Evolutionary conservation across 92 coral and sea anemone species (phyloP), one percentile per base, ranked within the genome.

Genomic region (Epizoanthus ramosus): DNA sequence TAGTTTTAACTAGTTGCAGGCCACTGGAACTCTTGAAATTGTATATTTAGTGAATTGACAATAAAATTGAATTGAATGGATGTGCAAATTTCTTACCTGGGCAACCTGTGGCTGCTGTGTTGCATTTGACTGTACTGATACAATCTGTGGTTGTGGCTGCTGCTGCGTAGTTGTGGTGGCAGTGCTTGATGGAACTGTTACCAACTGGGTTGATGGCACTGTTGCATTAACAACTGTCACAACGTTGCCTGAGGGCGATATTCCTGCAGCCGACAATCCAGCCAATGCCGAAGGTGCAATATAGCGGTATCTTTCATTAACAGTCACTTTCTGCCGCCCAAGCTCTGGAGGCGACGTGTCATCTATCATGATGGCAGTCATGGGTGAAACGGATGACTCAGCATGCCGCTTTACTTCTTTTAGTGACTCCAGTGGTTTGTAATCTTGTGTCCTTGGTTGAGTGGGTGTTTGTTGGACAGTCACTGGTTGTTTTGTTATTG

Each of bases 401-500:
- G 89, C 91, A 22, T 93, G 97, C 66, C 89, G 83, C 75, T 93
- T 93, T 14, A 93, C 94, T 67, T 93, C 94, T 45, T 77, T 80
- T 39, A 93, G 83, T 17, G 97, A 93, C 80, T 93, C 94, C 35
- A 93, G 91, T 6, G 97, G 97, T 83, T 82, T 86, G 90, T 93
- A 93, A 56, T 70, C 80, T 19, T 79, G 5, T 33, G 90, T 72
- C 25, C 56, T 31, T 19, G 57, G 63, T 50, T 81, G 85, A 3
- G 65, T 16, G 24, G 85, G 90, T 57, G 53, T 59, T 18, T 73
- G 43, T 60, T 23, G 39, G 37, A 59, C 69, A 68, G 16, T 35
- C 17, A 53, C 23, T 35, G 76, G 66, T 59, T 73, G 54, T 45
- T 39, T 60, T 22, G 63, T 41, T 65, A 54, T 14, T 8, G 63